Evolutionary conservation across 2,888 invertebrate species (phyloP).

Genomic region (Hemaris fuciformis): DNA sequence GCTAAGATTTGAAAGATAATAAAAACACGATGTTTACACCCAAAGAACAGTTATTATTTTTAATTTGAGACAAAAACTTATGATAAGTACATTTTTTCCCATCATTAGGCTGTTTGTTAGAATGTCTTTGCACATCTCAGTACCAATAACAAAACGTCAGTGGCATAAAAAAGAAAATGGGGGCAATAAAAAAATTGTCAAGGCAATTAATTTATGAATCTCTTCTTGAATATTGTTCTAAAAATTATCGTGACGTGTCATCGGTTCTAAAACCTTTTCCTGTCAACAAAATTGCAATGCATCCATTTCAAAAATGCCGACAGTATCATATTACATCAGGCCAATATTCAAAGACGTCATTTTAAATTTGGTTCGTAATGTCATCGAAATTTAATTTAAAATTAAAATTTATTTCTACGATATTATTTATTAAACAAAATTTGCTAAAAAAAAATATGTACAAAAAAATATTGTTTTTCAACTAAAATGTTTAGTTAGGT

Average conservation of each 20-base stretch:
- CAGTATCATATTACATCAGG: not conserved
- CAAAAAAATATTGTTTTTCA: no score
- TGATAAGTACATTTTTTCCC: no score
- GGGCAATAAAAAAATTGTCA: not conserved
- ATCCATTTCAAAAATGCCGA: constrained; percentile 3
- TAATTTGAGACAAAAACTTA: not conserved
- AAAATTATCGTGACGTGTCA: not conserved
- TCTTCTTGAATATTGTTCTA: not conserved
- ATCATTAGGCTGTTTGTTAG: not conserved
- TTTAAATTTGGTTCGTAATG: not conserved
- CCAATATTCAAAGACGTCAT: not conserved
- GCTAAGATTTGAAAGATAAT: not conserved
- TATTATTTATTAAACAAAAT: no score
- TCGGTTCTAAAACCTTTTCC: not conserved
- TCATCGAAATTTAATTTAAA: not conserved
- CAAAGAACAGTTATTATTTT: not conserved
- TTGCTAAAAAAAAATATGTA: no score
- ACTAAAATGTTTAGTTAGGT: no score
- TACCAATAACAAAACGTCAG: not conserved
- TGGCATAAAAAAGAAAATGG: not conserved
- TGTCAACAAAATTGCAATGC: not conserved
- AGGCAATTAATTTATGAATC: not conserved
- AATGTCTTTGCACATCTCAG: not conserved
- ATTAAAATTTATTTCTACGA: no score
- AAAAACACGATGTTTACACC: not conserved